These are phyloP conservation scores for Pantherophis vulpinus DNA, from an alignment of 2,797 vertebrate species.

Conservation along the genomic window DNA sequence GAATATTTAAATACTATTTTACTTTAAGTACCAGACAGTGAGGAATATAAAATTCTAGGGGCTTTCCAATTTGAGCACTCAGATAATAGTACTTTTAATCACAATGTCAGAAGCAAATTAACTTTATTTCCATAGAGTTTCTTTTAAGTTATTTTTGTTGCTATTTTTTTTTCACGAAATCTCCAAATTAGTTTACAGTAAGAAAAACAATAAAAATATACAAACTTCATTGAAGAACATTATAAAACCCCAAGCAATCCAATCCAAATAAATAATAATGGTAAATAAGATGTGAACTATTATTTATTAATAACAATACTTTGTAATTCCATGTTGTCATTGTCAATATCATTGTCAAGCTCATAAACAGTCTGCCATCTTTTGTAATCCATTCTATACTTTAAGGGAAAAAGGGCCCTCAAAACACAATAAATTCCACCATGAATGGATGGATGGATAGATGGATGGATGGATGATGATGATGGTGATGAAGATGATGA, in stretches of 20 bases:
- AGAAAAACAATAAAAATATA: neutral
- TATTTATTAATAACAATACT: neutral
- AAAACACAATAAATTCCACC: neutral
- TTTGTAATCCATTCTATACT: neutral
- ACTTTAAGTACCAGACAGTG: neutral
- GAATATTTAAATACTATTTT: slow-evolving; percentile 32
- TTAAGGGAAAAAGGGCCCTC: neutral
- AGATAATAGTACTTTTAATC: neutral
- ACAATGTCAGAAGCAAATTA: neutral
- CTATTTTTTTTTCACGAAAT: neutral
- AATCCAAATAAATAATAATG: neutral
- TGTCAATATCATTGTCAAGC: neutral
- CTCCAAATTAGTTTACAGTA: neutral
- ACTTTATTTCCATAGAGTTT: neutral
- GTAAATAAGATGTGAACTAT: neutral
- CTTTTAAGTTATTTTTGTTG: neutral
- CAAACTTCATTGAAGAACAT: neutral
- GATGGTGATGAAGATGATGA: too few species aligned
- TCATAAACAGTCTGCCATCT: neutral
- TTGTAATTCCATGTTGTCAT: neutral
- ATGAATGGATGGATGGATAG: neutral
- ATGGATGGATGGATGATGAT: neutral
- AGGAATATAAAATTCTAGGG: slow-evolving; percentile 25
- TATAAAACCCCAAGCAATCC: neutral
- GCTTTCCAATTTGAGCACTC: slow-evolving; percentile 31